phyloP scores from a whole-genome alignment of 1,140 invertebrate species.

The Pinna nobilis region DNA sequence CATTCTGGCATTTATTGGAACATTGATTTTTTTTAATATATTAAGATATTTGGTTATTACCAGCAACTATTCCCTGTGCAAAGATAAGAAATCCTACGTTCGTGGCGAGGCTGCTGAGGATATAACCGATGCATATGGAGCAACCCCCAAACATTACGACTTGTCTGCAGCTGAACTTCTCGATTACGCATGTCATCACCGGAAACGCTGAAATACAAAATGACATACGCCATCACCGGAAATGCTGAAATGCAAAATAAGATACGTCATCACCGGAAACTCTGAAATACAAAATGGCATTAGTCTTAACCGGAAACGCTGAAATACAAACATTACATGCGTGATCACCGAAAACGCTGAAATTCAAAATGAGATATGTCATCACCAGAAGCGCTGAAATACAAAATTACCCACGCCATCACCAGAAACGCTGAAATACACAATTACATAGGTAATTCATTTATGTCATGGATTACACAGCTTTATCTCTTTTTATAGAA shows the following conservation, averaged over 20 bases:
- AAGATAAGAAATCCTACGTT: neutral
- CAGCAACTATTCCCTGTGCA: neutral
- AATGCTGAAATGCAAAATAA: slow-evolving; percentile 9
- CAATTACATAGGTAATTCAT: too few relatives aligned
- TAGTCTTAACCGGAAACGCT: too few relatives aligned
- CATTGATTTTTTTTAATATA: neutral
- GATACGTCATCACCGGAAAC: too few relatives aligned
- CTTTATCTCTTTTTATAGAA: too few relatives aligned
- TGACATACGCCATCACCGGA: neutral
- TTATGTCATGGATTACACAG: too few relatives aligned
- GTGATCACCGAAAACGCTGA: neutral
- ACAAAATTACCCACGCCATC: too few relatives aligned
- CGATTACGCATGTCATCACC: neutral
- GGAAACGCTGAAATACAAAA: slow-evolving; percentile 4
- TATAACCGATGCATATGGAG: neutral
- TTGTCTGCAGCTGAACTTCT: neutral
- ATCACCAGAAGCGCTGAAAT: neutral
- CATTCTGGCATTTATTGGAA: too few relatives aligned
- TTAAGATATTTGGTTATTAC: neutral
- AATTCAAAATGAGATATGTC: neutral
- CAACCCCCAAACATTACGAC: neutral
- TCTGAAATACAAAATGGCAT: too few relatives aligned
- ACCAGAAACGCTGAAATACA: too few relatives aligned
- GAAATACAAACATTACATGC: too few relatives aligned
- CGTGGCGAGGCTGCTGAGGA: neutral